phyloP scores from a whole-genome alignment of 1,140 invertebrate species.

The Pantala flavescens region DNA sequence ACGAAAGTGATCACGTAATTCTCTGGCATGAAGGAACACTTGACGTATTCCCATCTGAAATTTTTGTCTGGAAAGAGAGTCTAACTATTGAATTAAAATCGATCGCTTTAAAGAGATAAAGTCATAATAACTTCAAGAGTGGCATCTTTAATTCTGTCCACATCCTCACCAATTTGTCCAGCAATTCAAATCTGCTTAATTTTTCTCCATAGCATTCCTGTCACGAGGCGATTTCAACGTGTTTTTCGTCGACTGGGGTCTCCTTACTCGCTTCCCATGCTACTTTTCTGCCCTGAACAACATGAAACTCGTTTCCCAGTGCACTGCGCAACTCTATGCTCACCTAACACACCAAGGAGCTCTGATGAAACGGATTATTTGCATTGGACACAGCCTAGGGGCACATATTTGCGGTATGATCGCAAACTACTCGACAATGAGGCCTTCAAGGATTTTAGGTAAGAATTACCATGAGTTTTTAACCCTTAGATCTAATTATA shows the following conservation, averaged over 20 bases:
- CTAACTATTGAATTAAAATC: no score
- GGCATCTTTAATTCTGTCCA: no score
- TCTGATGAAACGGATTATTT: slow-evolving; percentile 33
- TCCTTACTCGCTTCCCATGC: slow-evolving; percentile 39
- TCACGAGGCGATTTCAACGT: slow-evolving; percentile 34
- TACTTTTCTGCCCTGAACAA: slow-evolving; percentile 49
- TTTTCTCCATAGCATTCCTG: slow-evolving; percentile 25
- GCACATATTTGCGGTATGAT: slow-evolving; percentile 64
- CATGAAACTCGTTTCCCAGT: slow-evolving; percentile 35
- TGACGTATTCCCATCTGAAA: no score
- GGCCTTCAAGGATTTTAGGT: slow-evolving; percentile 50
- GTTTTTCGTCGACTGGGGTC: slow-evolving; percentile 43
- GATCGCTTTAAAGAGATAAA: no score
- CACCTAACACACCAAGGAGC: slow-evolving; percentile 43
- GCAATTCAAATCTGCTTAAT: not conserved
- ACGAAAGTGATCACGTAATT: no score
- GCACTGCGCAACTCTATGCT: slow-evolving; percentile 47
- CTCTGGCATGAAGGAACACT: no score
- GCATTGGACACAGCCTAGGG: slow-evolving; percentile 63
- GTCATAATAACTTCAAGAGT: no score
- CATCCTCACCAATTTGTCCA: no score
- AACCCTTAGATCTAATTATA: not conserved
- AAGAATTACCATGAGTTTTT: slow-evolving; percentile 16
- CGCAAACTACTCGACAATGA: slow-evolving; percentile 50
- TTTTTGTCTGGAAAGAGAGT: no score